A percentile compares a stretch with the other conserved stretches of the same genome.
Evolutionary conservation across 2,797 vertebrate genomes (phyloP).

Genomic region (Chloroceryle inda): DNA sequence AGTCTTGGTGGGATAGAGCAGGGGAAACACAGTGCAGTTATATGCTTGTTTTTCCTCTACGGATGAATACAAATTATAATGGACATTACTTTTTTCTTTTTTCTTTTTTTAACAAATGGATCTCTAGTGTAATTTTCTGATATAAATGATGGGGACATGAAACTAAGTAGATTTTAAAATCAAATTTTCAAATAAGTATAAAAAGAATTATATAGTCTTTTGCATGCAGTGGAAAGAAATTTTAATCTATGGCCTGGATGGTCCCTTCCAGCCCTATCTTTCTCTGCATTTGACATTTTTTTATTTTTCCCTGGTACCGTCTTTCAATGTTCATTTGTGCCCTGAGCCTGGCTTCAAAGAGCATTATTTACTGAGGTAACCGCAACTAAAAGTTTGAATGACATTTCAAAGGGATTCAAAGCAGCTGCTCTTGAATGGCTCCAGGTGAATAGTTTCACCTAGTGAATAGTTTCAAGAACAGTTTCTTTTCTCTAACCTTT

Average conservation of each 20-base stretch:
- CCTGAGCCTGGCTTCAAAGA: neutral
- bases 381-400: slow-evolving; percentile 24
- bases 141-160: neutral
- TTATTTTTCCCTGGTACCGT: neutral
- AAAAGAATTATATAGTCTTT: neutral
- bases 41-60: neutral
- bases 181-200: neutral
- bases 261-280: neutral
- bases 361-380: slow-evolving; percentile 28
- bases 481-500: slow-evolving; percentile 5
- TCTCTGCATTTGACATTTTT: neutral
- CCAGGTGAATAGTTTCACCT: slow-evolving; percentile 22
- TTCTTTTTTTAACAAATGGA: neutral
- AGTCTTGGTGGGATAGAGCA: neutral
- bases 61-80: neutral
- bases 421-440: neutral
- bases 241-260: neutral
- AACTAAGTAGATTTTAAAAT: neutral
- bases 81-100: neutral
- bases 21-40: neutral
- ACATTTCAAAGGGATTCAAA: slow-evolving; percentile 38
- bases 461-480: slow-evolving; percentile 12
- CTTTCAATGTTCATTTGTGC: neutral
- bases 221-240: neutral
- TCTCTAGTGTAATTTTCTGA: neutral